Evolutionary conservation across 2,797 vertebrate species (phyloP).

Genomic region (Takifugu rubripes): DNA sequence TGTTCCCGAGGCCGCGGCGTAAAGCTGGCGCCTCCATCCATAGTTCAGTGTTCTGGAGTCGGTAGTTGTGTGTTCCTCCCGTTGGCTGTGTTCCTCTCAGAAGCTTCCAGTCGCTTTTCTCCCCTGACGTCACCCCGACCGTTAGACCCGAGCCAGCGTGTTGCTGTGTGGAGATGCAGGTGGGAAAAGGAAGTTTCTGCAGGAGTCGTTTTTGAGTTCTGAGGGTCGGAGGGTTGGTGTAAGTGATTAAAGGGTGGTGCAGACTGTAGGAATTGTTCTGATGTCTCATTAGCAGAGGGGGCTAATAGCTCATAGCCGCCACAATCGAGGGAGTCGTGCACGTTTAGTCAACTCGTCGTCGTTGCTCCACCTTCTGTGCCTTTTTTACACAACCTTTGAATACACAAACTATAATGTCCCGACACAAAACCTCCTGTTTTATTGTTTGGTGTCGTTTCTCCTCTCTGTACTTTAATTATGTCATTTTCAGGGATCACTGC

Average conservation of each 20-base stretch:
- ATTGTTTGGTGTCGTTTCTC: conserved; percentile 4
- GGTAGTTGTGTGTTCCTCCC: conserved; percentile 30
- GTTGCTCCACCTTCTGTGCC: neutral
- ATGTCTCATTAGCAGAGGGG: too few species aligned
- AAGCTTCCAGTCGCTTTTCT: conserved; percentile 5
- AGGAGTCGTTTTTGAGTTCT: conserved; percentile 9
- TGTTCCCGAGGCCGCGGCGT: conserved; percentile 53
- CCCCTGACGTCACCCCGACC: conserved; percentile 12
- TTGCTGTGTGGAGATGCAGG: conserved; percentile 29
- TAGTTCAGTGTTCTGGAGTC: conserved; percentile 23
- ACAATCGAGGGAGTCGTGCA: too few species aligned
- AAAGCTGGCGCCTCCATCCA: conserved; percentile 27
- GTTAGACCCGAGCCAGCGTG: conserved; percentile 27
- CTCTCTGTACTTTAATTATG: conserved; percentile 16
- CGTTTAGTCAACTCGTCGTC: neutral
- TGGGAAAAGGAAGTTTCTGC: conserved; percentile 16
- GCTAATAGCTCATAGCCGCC: too few species aligned
- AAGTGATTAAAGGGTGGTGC: conserved; percentile 8
- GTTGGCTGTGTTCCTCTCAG: neutral
- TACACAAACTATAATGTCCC: too few species aligned
- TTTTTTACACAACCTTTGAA: neutral
- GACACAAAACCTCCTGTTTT: neutral
- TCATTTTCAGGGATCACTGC: conserved; percentile 28
- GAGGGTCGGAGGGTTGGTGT: conserved; percentile 8
- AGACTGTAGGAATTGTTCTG: neutral